Conservation (phyloP, 2,797 vertebrate genomes). For the Petrocephalus schoutedeni region DNA sequence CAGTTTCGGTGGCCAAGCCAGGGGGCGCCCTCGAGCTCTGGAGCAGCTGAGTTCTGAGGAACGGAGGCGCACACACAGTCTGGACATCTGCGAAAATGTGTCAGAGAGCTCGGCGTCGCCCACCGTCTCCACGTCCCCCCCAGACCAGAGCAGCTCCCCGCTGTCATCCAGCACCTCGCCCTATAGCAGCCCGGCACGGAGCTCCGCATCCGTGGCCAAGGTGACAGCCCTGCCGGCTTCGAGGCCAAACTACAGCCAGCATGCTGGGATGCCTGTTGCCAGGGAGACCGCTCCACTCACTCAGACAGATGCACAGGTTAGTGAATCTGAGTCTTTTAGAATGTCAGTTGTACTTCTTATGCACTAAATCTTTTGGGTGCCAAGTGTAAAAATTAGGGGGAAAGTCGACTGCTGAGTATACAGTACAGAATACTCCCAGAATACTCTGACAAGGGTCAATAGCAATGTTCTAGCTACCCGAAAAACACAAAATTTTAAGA, state of each 20-base stretch:
- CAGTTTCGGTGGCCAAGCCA: conserved; percentile 40
- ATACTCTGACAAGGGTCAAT: neutral
- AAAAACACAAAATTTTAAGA: neutral
- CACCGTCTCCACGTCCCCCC: conserved; percentile 24
- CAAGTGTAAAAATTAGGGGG: neutral
- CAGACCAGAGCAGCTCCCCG: conserved; percentile 41
- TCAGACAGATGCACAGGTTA: conserved; percentile 55
- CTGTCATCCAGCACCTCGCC: conserved; percentile 43
- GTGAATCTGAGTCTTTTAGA: conserved; percentile 23
- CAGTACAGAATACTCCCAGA: neutral
- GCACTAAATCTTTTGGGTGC: neutral
- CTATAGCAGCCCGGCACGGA: conserved; percentile 43
- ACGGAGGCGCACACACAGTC: conserved; percentile 56
- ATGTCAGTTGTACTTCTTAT: neutral
- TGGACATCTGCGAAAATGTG: conserved; percentile 41
- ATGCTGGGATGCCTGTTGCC: conserved; percentile 29
- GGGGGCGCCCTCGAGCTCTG: conserved; percentile 46
- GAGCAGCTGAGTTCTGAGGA: conserved; percentile 45
- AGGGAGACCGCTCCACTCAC: conserved; percentile 30
- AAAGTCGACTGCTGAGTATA: neutral
- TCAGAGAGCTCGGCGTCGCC: conserved; percentile 31
- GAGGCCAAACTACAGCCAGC: conserved; percentile 39
- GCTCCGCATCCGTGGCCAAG: conserved; percentile 35
- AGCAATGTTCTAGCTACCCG: neutral
- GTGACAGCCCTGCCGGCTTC: conserved; percentile 32